These are phyloP conservation scores for Eurypyga helias DNA, from an alignment of 2,113 vertebrate genomes.

Conservation along the genomic window DNA sequence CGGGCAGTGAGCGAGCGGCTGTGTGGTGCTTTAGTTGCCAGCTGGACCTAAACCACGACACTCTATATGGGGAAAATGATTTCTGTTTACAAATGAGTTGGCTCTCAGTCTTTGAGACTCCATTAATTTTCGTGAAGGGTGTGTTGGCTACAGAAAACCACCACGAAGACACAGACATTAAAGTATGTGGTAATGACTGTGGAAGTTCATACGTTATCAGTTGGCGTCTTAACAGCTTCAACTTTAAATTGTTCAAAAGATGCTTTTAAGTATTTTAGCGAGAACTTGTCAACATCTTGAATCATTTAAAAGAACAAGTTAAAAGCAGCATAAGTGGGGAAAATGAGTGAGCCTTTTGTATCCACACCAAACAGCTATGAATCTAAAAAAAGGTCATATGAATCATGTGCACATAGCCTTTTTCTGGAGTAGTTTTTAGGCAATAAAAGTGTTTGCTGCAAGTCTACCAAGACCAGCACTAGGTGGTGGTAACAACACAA, in stretches of 20 bases:
- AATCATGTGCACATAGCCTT: not conserved
- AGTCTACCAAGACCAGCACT: not conserved
- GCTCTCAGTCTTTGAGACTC: not conserved
- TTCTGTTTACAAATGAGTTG: not conserved
- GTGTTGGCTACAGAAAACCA: not conserved
- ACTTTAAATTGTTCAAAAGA: not conserved
- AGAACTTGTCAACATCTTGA: not conserved
- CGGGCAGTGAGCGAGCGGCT: no score
- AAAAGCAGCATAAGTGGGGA: not conserved
- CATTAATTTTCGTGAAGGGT: not conserved
- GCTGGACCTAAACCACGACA: no score
- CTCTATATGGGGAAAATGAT: not conserved
- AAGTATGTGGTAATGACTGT: not conserved
- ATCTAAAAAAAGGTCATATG: not conserved
- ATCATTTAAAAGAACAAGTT: not conserved
- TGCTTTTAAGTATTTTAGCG: not conserved
- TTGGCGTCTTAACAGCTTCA: not conserved
- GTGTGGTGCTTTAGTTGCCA: no score
- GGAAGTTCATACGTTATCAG: not conserved
- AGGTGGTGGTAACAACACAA: conserved; percentile 1
- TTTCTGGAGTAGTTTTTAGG: not conserved
- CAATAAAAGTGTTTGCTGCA: not conserved
- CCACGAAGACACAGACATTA: not conserved
- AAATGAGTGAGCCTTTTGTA: not conserved
- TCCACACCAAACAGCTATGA: not conserved